Percentiles rank a stretch among this genome's conserved stretches.
Evolutionary conservation across 2,888 invertebrate genomes (phyloP).

Genomic region (Cheilosia grossa): DNA sequence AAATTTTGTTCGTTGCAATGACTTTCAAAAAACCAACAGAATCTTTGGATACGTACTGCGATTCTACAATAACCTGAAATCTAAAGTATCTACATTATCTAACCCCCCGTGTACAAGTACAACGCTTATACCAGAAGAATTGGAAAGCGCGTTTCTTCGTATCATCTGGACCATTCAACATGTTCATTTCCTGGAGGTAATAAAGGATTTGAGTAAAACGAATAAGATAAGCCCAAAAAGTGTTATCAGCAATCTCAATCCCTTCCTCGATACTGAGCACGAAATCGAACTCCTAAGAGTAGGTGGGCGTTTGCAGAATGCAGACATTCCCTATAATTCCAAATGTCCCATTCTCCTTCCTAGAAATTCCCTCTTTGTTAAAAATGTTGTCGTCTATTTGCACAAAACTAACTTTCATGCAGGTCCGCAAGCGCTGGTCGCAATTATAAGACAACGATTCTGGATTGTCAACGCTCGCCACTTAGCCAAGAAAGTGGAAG

Average conservation of each 20-base stretch:
- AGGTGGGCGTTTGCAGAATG: conserved; percentile 22
- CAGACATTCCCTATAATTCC: conserved; percentile 50
- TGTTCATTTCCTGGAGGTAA: no score
- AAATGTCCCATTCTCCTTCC: conserved; percentile 76
- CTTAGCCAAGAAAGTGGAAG: neutral
- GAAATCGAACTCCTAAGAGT: no score
- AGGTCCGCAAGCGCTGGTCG: conserved; percentile 34
- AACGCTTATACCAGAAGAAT: no score
- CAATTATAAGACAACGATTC: conserved; percentile 9
- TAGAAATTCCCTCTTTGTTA: conserved; percentile 38
- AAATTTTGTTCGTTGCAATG: neutral
- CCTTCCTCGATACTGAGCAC: no score
- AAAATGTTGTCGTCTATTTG: neutral
- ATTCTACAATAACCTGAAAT: neutral
- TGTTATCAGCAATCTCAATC: no score
- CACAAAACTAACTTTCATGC: conserved; percentile 35
- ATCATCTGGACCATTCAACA: no score
- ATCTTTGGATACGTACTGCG: conserved; percentile 9
- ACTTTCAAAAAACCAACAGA: neutral
- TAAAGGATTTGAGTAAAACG: no score
- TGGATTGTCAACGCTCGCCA: conserved; percentile 15
- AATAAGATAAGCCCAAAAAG: no score
- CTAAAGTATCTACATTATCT: neutral
- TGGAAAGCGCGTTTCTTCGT: no score
- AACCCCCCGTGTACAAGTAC: no score